A percentile compares a stretch with the other conserved stretches of the same genome.
Conservation (phyloP, 2,113 vertebrate species). For the Ailurus styani region DNA sequence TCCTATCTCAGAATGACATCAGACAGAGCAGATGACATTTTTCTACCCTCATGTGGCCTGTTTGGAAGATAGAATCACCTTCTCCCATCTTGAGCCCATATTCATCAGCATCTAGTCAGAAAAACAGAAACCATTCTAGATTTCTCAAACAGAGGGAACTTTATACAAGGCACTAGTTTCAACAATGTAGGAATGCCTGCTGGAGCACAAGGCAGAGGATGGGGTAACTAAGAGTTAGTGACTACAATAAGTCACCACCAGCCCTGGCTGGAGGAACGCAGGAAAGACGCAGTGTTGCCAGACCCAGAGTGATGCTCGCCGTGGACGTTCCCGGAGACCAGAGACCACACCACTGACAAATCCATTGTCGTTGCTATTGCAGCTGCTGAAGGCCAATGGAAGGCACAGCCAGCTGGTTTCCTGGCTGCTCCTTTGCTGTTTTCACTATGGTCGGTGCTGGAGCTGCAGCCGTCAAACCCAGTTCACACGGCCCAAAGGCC, state of each 20-base stretch:
- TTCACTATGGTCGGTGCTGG: neutral
- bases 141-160: neutral
- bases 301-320: neutral
- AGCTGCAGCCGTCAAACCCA: neutral
- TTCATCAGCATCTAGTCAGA: neutral
- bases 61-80: neutral
- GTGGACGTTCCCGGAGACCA: neutral
- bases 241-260: neutral
- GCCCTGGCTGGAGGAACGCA: neutral
- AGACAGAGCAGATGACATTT: neutral
- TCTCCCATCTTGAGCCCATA: neutral
- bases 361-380: neutral
- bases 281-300: neutral
- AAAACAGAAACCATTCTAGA: neutral
- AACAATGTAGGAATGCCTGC: neutral
- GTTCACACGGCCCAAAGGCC: neutral
- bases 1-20: neutral
- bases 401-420: neutral
- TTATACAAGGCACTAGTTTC: neutral
- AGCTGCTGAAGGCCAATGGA: neutral
- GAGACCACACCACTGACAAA: neutral
- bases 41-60: neutral
- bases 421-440: neutral
- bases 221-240: neutral
- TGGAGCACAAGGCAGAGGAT: neutral